These are phyloP conservation scores for Sericinus montela DNA, from an alignment of 2,888 invertebrate genomes.

Conservation along the genomic window DNA sequence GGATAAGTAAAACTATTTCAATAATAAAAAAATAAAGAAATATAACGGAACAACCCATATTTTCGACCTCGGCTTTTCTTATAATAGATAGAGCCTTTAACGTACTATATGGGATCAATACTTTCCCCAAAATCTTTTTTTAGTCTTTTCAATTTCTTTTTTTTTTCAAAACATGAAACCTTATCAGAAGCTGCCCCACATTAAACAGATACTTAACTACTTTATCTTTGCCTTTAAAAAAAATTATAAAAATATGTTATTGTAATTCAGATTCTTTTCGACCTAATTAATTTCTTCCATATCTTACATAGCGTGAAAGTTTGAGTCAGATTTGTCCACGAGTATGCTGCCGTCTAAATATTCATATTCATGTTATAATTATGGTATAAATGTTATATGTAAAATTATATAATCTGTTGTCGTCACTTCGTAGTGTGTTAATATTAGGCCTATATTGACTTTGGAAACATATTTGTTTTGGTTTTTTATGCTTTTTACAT, in stretches of 20 bases:
- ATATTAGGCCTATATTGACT: conserved; percentile 11
- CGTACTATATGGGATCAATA: neutral
- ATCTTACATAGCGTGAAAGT: too few relatives aligned
- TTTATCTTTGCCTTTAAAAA: too few relatives aligned
- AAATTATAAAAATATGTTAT: too few relatives aligned
- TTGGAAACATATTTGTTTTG: conserved; percentile 1
- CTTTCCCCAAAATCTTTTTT: neutral
- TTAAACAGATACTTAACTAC: too few relatives aligned
- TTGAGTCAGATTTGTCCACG: neutral
- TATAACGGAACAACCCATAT: conserved; percentile 5
- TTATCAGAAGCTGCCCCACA: too few relatives aligned
- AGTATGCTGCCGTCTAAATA: conserved; percentile 4
- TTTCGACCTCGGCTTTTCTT: conserved; percentile 15
- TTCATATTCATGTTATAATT: neutral
- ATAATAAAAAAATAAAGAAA: neutral
- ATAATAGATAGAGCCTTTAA: neutral
- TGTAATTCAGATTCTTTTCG: too few relatives aligned
- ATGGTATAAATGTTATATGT: neutral
- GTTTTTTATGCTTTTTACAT: too few relatives aligned
- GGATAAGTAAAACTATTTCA: too few relatives aligned
- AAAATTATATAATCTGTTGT: neutral
- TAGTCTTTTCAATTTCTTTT: too few relatives aligned
- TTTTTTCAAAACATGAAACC: too few relatives aligned
- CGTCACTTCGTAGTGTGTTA: neutral
- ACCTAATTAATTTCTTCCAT: too few relatives aligned